These are phyloP conservation scores for Enteromius argenteus DNA, from an alignment of 2,797 vertebrate genomes.

Conservation along the genomic window DNA sequence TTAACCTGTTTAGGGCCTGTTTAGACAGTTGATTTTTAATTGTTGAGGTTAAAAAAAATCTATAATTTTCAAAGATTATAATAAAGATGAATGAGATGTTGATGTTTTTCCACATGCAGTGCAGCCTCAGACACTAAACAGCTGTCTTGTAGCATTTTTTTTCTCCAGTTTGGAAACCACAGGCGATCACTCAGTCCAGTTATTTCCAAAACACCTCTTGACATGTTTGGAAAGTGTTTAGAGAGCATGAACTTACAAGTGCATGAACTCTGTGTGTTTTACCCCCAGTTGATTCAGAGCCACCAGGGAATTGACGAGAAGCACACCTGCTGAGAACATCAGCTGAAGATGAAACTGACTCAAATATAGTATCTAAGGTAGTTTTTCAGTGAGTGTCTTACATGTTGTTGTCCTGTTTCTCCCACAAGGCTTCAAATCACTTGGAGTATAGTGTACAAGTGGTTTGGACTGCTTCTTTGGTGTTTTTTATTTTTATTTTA, in stretches of 20 bases:
- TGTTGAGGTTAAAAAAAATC: background rate
- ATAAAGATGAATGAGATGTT: background rate
- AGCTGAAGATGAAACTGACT: background rate
- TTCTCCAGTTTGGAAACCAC: background rate
- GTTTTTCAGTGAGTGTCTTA: background rate
- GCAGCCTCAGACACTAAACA: background rate
- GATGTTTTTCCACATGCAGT: constrained; percentile 1
- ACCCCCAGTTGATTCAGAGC: constrained; percentile 1
- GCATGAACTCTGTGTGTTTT: background rate
- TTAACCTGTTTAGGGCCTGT: background rate
- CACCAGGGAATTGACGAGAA: background rate
- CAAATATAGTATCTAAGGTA: background rate
- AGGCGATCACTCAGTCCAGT: background rate
- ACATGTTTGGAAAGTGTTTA: constrained; percentile 21
- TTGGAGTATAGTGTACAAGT: background rate
- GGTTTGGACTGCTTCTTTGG: background rate
- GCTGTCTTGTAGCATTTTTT: background rate
- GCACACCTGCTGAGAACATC: constrained; percentile 32
- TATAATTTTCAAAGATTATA: background rate
- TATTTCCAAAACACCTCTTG: constrained; percentile 8
- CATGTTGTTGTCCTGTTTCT: background rate
- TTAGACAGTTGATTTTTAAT: background rate
- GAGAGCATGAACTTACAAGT: constrained; percentile 20
- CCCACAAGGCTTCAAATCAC: background rate
- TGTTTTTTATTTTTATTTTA: background rate